A percentile compares a stretch with the other conserved stretches of the same genome.
Evolutionary conservation across 2,113 vertebrate genomes (phyloP).

Genomic region (Cheilinus undulatus): DNA sequence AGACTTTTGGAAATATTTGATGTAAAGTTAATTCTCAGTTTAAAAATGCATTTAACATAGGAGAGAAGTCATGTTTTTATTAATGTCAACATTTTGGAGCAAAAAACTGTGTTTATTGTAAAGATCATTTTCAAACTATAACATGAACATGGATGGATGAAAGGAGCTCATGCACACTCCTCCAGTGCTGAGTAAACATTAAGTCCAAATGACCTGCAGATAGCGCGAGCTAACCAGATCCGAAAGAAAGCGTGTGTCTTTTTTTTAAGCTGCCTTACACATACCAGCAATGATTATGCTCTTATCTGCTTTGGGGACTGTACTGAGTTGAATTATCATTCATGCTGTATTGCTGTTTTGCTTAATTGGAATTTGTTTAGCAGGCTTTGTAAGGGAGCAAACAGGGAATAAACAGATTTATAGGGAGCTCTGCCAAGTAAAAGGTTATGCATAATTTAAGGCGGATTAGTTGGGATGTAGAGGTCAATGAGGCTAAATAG

Average conservation of each 20-base stretch:
- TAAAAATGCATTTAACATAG: too few species aligned
- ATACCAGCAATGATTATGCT: slow-evolving; percentile 67
- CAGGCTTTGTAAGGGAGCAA: slow-evolving; percentile 71
- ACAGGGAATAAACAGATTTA: slow-evolving; percentile 81
- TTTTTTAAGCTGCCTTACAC: slow-evolving; percentile 52
- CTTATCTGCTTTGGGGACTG: slow-evolving; percentile 74
- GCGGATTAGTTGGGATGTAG: slow-evolving; percentile 78
- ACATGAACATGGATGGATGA: background rate
- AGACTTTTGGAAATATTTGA: too few species aligned
- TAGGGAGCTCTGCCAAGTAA: slow-evolving; percentile 76
- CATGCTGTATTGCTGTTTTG: slow-evolving; percentile 75
- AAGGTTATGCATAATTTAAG: slow-evolving; percentile 83
- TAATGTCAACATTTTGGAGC: too few species aligned
- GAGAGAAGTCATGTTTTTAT: too few species aligned
- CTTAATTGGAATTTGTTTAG: slow-evolving; percentile 83
- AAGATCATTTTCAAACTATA: background rate
- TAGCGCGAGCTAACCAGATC: slow-evolving; percentile 50
- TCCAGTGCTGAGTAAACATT: background rate
- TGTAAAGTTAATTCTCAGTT: too few species aligned
- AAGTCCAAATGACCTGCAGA: slow-evolving; percentile 58
- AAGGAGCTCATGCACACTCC: background rate
- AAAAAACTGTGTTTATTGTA: too few species aligned
- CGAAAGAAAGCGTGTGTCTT: slow-evolving; percentile 35
- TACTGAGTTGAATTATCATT: slow-evolving; percentile 73
- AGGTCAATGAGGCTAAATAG: slow-evolving; percentile 80